Evolutionary conservation across 2,113 vertebrate genomes (phyloP).

Genomic region (Alouatta palliata): DNA sequence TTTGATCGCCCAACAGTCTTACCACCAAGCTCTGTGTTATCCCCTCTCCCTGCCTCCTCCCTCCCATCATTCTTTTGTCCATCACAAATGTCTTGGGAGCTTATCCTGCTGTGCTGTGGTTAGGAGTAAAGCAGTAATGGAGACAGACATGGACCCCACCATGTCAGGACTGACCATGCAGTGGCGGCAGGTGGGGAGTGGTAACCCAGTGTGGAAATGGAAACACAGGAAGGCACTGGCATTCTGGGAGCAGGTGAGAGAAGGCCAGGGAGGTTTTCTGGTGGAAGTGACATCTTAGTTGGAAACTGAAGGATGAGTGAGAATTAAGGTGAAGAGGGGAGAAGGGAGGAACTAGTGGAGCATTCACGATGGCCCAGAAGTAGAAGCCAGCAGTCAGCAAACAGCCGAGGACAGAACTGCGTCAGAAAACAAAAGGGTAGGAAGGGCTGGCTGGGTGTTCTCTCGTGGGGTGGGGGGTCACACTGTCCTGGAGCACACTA

Average conservation of each 20-base stretch:
- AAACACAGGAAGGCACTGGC: no score
- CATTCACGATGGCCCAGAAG: background rate
- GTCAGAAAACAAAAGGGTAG: no score
- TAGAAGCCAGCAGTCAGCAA: background rate
- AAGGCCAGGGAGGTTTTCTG: background rate
- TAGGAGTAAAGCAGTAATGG: no score
- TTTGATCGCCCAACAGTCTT: no score
- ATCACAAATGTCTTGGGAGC: fast-evolving
- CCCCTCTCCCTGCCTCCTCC: no score
- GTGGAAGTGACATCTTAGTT: background rate
- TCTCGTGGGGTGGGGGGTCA: no score
- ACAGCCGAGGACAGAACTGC: background rate
- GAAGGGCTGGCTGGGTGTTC: no score
- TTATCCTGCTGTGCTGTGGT: fast-evolving
- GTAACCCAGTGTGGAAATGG: background rate
- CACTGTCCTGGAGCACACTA: background rate
- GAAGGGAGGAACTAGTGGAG: background rate
- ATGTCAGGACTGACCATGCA: background rate
- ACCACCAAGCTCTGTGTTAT: background rate
- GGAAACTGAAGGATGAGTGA: background rate
- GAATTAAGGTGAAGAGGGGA: background rate
- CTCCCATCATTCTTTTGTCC: no score
- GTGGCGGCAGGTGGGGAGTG: background rate
- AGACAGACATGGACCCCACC: background rate
- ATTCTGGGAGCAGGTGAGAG: background rate